Evolutionary conservation across 2,113 vertebrate species (phyloP), one percentile per base, ranked within the genome.

Genomic region (Garra rufa): DNA sequence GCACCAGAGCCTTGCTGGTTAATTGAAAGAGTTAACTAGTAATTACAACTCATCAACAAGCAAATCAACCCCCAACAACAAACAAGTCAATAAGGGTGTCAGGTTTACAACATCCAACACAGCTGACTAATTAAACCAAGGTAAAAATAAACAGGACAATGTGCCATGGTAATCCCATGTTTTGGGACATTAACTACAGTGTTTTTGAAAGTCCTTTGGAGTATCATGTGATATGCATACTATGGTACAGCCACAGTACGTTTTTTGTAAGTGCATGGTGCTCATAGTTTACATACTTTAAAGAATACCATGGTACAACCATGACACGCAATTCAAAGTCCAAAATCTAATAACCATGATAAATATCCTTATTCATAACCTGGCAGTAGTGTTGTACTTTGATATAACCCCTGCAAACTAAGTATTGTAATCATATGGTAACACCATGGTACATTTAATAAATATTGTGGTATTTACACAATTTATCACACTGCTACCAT

Each of bases 21-120:
- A 52, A 59, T 7, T 8, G 41, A 57, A 14, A 76, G 50, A 9
- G 52, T 59, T 26, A 43, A 78, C 38, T 26, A 24, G 52, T 61
- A n/a, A 43, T 34, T 77, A 43, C 30, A 78, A 38, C 34, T 59
- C 13, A 77, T 59, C 52, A 59, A 78, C n/a, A 41, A 43, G 34
- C 76, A 43, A 26, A 44, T 41, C 55, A 44, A 19, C 14, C 14
- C 55, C 34, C n/a, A 78, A 78, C 50, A 24, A 13, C 30, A 24
- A 38, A 30, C 50, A 14, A 24, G 21, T 77, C 30, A 57, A 9
- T 41, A 30, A 24, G 19, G 11, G 30, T 3, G 1, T 57, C 30
- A 41, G 7, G 19, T 57, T 38, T 59, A 77, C 50, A 41, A 41
- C 30, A 59, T 41, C 11, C 28, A 77, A 2, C 74, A 55, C 50